These are phyloP conservation scores for Anguilla anguilla DNA, from an alignment of 2,797 vertebrate species.

Conservation along the genomic window DNA sequence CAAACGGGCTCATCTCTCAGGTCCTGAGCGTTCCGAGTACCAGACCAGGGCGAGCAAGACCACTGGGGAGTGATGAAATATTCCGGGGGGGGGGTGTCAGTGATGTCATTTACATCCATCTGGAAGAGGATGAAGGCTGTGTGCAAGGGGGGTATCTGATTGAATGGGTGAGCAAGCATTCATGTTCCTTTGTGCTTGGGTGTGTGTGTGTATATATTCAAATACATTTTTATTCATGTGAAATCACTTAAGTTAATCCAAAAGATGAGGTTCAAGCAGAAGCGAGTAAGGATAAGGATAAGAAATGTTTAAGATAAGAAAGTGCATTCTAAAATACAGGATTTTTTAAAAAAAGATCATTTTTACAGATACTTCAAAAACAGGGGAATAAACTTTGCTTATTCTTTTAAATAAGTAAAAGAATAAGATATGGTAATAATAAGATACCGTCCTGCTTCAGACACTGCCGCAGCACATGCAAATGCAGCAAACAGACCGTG, in stretches of 20 bases:
- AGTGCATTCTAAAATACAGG: not conserved
- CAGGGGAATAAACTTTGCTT: too few species aligned
- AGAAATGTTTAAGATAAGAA: not conserved
- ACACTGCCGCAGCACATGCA: constrained; percentile 29
- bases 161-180: not conserved
- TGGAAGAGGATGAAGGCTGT: not conserved
- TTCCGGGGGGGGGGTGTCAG: not conserved
- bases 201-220: not conserved
- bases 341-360: not conserved
- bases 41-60: not conserved
- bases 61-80: constrained; percentile 1
- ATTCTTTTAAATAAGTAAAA: too few species aligned
- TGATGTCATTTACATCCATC: constrained; percentile 10
- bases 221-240: not conserved
- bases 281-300: constrained; percentile 23
- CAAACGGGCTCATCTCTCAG: constrained; percentile 1
- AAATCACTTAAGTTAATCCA: not conserved
- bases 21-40: not conserved
- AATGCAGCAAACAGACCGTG: constrained; percentile 33
- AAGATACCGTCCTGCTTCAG: constrained; percentile 20
- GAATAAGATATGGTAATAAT: too few species aligned
- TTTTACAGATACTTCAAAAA: too few species aligned
- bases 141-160: not conserved
- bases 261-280: not conserved
- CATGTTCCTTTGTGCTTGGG: not conserved